Conservation (phyloP, 2,888 invertebrate genomes). For the Priapulus caudatus region DNA sequence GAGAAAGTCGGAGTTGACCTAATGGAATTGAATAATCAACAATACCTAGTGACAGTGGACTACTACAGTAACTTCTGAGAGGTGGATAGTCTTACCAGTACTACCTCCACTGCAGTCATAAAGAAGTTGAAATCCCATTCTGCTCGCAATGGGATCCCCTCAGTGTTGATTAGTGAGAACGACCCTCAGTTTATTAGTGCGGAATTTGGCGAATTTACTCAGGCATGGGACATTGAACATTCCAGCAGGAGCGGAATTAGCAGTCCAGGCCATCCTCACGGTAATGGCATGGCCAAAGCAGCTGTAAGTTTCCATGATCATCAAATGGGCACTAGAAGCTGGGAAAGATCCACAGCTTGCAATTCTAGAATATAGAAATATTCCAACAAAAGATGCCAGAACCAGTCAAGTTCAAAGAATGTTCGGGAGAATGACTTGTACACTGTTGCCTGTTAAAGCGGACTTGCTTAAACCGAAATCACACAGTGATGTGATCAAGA, state of each 20-base stretch:
- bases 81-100: background rate
- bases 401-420: background rate
- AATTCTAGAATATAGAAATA: background rate
- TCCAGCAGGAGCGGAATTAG: no score
- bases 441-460: background rate
- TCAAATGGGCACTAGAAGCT: background rate
- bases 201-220: background rate
- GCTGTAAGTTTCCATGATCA: no score
- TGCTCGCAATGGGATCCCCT: background rate
- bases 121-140: background rate
- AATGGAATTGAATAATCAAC: background rate
- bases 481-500: no score
- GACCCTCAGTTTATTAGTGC: background rate
- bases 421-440: background rate
- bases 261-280: background rate
- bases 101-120: background rate
- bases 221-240: background rate
- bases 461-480: no score
- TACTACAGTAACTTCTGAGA: slow-evolving; percentile 1
- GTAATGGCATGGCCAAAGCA: background rate
- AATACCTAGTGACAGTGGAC: background rate
- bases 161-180: background rate
- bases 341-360: background rate
- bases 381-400: no score
- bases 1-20: background rate